Percentiles rank a stretch among this genome's conserved stretches.
Evolutionary conservation across 2,113 vertebrate genomes (phyloP).

Genomic region (Pheucticus melanocephalus): DNA sequence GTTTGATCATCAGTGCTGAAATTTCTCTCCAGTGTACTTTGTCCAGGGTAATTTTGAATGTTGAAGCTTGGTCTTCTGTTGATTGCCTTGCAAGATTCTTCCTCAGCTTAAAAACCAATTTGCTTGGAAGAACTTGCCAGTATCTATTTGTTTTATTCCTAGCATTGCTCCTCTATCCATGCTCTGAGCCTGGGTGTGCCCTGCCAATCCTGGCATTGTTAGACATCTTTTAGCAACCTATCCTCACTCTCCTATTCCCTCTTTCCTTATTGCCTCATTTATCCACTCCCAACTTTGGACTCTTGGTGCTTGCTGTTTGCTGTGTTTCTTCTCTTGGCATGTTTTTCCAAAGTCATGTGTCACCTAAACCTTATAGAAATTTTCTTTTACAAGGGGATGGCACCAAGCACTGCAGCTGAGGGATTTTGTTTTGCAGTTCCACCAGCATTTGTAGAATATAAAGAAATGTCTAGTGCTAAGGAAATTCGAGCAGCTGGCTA

Average conservation of each 20-base stretch:
- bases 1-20: not conserved
- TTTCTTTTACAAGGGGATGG: not conserved
- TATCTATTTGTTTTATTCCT: not conserved
- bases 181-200: not conserved
- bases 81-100: not conserved
- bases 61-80: not conserved
- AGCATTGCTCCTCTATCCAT: not conserved
- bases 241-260: not conserved
- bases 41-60: not conserved
- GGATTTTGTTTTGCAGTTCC: not conserved
- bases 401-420: not conserved
- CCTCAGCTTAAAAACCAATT: not conserved
- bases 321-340: rapidly evolving
- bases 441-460: not conserved
- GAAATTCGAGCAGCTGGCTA: not conserved
- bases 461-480: not conserved
- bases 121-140: not conserved
- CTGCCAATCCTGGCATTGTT: not conserved
- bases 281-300: not conserved
- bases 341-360: not conserved
- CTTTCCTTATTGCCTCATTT: not conserved
- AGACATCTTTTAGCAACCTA: not conserved
- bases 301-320: not conserved
- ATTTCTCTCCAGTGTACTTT: not conserved
- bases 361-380: not conserved